Evolutionary conservation across 53 echinoderm and acorn worm species (phyloP), one percentile per base, ranked within the genome.

Genomic region (Stichopus horrens): DNA sequence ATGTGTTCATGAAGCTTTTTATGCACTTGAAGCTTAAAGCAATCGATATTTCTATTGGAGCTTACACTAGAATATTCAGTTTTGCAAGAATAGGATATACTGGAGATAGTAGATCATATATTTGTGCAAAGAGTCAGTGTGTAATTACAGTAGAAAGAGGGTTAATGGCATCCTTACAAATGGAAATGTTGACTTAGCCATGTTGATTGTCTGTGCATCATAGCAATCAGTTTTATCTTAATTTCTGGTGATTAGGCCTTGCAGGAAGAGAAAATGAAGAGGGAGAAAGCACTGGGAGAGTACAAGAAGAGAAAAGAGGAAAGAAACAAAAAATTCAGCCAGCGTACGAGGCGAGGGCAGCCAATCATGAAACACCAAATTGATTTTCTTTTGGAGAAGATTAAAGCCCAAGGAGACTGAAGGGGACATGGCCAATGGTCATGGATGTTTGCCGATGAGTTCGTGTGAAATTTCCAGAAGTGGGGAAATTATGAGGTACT

Each of bases 341-440:
- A 93, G 74, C 88, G 91, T 51, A 91, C 96, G 6, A 76, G 77
- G 53, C 86, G 87, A 84, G 96, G 96, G 11, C 96, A 96, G 79
- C 96, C 96, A 10, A 84, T 96, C 10, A 96, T 96, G 90, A 91
- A 93, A 74, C 90, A 93, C 76, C 94, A 94, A 18, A 94, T 96
- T 90, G 94, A 96, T 37, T 73, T 90, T 57, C 85, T 96, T n/a
- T 68, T 96, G 58, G 86, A 96, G 54, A 96, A 96, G 75, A 95
- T 95, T 63, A 90, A 91, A 55, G 87, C 92, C 4, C 91, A 93
- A 58, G 56, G 88, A 83, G 19, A 54, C n/a, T 54, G 60, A 79
- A 79, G 16, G n/a, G 18, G 7, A 20, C 37, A 37, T 37, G 37
- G 2, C 37, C 37, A 37, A 37, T 37, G n/a, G n/a, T n/a, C n/a